phyloP scores from a whole-genome alignment of 2,888 invertebrate species.

The Bugulina stolonifera region DNA sequence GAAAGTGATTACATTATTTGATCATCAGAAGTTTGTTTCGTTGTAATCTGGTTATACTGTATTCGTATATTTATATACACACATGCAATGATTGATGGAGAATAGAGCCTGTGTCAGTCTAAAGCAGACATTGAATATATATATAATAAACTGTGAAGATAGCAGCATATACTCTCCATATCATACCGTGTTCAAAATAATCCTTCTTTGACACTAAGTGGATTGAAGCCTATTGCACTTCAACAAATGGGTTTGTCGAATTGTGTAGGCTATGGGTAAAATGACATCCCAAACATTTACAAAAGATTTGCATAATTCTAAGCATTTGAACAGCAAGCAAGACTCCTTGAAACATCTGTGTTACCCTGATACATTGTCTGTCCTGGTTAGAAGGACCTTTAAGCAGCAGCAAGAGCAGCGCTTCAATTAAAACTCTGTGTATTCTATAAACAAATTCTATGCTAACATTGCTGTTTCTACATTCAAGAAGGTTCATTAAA shows the following conservation, averaged over 20 bases:
- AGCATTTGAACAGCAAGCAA: not conserved
- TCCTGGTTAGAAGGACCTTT: not conserved
- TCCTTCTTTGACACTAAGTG: constrained; percentile 16
- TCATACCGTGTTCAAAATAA: no score
- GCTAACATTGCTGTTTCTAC: not conserved
- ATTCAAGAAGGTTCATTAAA: not conserved
- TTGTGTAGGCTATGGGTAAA: not conserved
- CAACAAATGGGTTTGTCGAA: constrained; percentile 5
- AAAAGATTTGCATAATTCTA: constrained; percentile 4
- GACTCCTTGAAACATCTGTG: constrained; percentile 18
- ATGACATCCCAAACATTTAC: constrained; percentile 3
- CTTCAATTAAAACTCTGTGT: constrained; percentile 15
- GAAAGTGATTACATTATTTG: no score
- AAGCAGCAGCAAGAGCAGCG: not conserved
- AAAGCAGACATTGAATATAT: no score
- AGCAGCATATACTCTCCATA: no score
- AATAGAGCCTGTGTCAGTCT: no score
- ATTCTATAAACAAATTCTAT: not conserved
- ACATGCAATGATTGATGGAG: no score
- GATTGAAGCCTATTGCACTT: not conserved
- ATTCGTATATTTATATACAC: no score
- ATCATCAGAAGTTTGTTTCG: no score
- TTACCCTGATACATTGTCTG: constrained; percentile 13
- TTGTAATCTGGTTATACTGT: no score
- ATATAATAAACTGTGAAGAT: no score